Evolutionary conservation across 2,888 invertebrate genomes (phyloP), one percentile per base, ranked within the genome.

Genomic region (Ferrisia virgata): DNA sequence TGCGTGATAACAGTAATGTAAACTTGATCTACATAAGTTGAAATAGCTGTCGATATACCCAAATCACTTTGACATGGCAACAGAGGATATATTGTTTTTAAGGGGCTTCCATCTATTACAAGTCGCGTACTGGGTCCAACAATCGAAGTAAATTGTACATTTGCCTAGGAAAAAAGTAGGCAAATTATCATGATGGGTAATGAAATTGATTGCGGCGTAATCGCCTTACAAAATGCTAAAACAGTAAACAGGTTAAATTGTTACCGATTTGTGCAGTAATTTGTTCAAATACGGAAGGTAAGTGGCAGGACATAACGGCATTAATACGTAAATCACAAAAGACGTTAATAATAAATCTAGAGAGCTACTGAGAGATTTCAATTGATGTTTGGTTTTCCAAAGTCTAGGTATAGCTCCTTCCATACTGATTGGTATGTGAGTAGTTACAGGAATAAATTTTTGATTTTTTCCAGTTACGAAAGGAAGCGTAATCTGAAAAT

Each of bases 381-480:
- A 89, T 13, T 88, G 87, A 64, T 89, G 88, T 58, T 91, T 89
- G 36, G 91, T 89, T 76, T 89, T 89, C 92, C 92, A 92, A 2
- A 92, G 88, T 33, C 91, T 88, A 0, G 91, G 91, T 33, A 92
- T 90, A 47, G 90, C 90, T n/a, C 91, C 91, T 87, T 92, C 91
- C 1, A 90, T 90, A 86, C 90, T 89, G 64, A 90, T 89, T 28
- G 91, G 91, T 69, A 92, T 88, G 31, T 87, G 86, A n/a, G 89
- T 86, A 18, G 88, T 87, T 2, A 89, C 88, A 11, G 89, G 87
- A 1, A 89, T 88, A 47, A 88, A 84, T 87, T 88, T 43, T 88
- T 89, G 86, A 89, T 87, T 69, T 25, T 80, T 85, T 22, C 82
- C 85, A 0, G 79, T 84, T 36, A 87, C 89, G 83, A 89, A 88